phyloP scores from a whole-genome alignment of 2,888 invertebrate genomes.

The Lasioglossum lativentre region DNA sequence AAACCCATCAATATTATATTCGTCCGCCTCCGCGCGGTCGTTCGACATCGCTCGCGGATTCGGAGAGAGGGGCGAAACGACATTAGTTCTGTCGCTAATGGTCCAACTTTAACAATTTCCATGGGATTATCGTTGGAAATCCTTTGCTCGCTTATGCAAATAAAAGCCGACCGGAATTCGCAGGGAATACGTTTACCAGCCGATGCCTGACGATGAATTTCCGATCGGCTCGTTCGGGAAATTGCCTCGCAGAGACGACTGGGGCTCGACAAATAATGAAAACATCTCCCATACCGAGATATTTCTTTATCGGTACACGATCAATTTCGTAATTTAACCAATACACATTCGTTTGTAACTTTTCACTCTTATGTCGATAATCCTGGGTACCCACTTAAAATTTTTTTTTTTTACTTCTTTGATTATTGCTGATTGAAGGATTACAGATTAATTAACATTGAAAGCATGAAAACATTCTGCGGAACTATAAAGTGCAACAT shows the following conservation, averaged over 20 bases:
- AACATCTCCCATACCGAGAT: neutral
- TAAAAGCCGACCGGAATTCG: constrained; percentile 67
- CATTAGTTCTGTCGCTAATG: constrained; percentile 78
- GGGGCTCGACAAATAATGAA: constrained; percentile 12
- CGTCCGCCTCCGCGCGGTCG: constrained; percentile 68
- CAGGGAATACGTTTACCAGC: constrained; percentile 36
- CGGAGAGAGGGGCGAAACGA: constrained; percentile 72
- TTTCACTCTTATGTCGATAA: neutral
- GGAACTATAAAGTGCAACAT: too few species aligned
- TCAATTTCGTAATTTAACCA: neutral
- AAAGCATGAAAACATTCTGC: too few species aligned
- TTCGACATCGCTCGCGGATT: neutral
- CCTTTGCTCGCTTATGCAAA: constrained; percentile 72
- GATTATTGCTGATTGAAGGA: too few species aligned
- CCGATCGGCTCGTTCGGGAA: constrained; percentile 47
- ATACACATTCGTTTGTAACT: neutral
- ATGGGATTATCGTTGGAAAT: constrained; percentile 78
- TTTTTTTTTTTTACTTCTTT: too few species aligned
- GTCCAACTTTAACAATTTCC: constrained; percentile 82
- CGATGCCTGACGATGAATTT: constrained; percentile 52
- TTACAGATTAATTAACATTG: too few species aligned
- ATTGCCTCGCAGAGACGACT: constrained; percentile 42
- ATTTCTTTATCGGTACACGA: neutral
- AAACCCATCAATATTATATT: constrained; percentile 81
- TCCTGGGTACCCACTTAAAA: too few species aligned